These are phyloP conservation scores for Maconellicoccus hirsutus DNA, from an alignment of 1,140 invertebrate species.

Conservation along the genomic window DNA sequence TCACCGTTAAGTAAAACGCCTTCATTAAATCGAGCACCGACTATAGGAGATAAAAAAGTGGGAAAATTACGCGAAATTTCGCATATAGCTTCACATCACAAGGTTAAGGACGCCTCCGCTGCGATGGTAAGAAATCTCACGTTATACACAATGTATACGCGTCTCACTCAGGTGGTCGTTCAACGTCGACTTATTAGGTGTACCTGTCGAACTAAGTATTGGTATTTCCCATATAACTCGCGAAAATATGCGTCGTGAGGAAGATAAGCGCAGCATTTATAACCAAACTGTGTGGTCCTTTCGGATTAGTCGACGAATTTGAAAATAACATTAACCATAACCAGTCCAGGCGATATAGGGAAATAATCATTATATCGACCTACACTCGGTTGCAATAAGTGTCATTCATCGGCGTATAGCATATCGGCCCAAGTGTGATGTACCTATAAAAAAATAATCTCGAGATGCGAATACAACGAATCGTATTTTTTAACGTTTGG, in stretches of 20 bases:
- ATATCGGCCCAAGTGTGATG: background rate
- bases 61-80: too few species aligned
- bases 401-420: background rate
- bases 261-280: too few species aligned
- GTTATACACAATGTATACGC: too few species aligned
- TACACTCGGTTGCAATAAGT: background rate
- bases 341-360: background rate
- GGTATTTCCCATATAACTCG: background rate
- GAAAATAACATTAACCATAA: background rate
- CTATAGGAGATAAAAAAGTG: too few species aligned
- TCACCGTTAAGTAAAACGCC: too few species aligned
- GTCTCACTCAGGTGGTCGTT: too few species aligned
- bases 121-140: too few species aligned
- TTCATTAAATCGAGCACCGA: too few species aligned
- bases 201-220: background rate
- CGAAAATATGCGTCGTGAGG: background rate
- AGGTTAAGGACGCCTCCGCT: too few species aligned
- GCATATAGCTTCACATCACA: too few species aligned
- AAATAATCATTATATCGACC: conserved; percentile 2
- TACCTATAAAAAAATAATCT: background rate
- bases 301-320: background rate
- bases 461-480: background rate
- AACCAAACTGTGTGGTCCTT: background rate
- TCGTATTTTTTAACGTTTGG: too few species aligned
- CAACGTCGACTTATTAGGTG: too few species aligned